These are phyloP conservation scores for Apodemia mormo DNA, from an alignment of 2,888 invertebrate species.

Conservation along the genomic window DNA sequence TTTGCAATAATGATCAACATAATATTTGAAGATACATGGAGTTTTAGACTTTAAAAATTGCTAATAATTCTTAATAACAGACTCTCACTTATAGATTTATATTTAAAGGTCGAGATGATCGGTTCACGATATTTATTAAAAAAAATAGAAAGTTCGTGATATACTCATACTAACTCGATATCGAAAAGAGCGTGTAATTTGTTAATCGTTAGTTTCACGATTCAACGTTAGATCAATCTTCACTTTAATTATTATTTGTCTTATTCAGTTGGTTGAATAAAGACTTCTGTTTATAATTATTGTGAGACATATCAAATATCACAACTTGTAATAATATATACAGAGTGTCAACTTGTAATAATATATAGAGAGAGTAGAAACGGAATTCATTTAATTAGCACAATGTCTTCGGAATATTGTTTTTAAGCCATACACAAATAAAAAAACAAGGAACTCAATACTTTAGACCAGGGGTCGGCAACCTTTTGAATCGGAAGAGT, in stretches of 20 bases:
- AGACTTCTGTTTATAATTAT: slow-evolving; percentile 1
- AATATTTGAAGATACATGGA: background rate
- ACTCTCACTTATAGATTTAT: background rate
- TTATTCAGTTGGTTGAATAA: background rate
- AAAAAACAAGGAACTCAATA: no score
- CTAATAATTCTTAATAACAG: background rate
- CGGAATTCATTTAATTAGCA: no score
- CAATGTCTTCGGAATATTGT: no score
- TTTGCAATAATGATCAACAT: background rate
- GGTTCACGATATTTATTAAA: slow-evolving; percentile 3
- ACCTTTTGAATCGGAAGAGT: no score
- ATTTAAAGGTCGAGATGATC: background rate
- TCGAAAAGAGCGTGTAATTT: no score
- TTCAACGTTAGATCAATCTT: slow-evolving; percentile 3
- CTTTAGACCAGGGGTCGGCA: no score
- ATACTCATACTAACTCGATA: no score
- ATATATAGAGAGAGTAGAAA: no score
- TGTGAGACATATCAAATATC: background rate
- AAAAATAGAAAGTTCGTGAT: slow-evolving; percentile 1
- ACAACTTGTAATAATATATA: background rate
- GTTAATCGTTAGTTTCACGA: no score
- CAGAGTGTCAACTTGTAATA: no score
- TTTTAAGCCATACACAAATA: no score
- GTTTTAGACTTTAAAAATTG: background rate
- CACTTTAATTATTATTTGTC: background rate